Percentiles rank a stretch among this genome's conserved stretches.
These are phyloP conservation scores for Drosophila ezoana DNA, from an alignment of 2,888 invertebrate species.

Conservation along the genomic window DNA sequence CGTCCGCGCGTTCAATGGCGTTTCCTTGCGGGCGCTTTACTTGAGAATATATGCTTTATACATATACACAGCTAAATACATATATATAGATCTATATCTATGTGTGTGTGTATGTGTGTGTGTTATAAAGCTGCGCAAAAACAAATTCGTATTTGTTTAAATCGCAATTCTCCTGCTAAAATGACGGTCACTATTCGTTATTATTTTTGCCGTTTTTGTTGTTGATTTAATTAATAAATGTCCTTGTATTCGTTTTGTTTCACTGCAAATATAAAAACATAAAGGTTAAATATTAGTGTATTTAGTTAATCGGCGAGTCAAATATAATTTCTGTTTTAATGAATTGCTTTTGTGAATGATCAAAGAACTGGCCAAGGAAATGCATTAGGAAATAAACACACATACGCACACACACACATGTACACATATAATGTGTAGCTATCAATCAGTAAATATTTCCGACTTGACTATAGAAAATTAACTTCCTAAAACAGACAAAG, in stretches of 20 bases:
- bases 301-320: constrained; percentile 29
- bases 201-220: constrained; percentile 28
- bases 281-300: constrained; percentile 33
- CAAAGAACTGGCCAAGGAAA: constrained; percentile 30
- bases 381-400: constrained; percentile 40
- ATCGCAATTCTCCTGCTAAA: constrained; percentile 64
- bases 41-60: neutral
- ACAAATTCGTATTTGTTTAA: constrained; percentile 58
- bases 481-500: constrained; percentile 4
- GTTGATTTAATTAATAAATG: constrained; percentile 28
- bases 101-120: constrained; percentile 14
- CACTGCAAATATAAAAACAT: constrained; percentile 41
- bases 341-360: constrained; percentile 37
- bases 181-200: constrained; percentile 39
- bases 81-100: constrained; percentile 20
- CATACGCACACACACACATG: neutral
- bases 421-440: neutral
- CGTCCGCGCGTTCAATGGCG: constrained; percentile 76
- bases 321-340: constrained; percentile 17
- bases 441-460: neutral
- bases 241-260: constrained; percentile 46
- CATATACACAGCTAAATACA: constrained; percentile 12
- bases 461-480: constrained; percentile 2
- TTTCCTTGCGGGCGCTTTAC: constrained; percentile 48
- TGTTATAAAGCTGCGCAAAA: constrained; percentile 24